A percentile compares a stretch with the other conserved stretches of the same genome.
phyloP scores from a whole-genome alignment of 2,888 invertebrate genomes.

The Drepanosiphum platanoidis region DNA sequence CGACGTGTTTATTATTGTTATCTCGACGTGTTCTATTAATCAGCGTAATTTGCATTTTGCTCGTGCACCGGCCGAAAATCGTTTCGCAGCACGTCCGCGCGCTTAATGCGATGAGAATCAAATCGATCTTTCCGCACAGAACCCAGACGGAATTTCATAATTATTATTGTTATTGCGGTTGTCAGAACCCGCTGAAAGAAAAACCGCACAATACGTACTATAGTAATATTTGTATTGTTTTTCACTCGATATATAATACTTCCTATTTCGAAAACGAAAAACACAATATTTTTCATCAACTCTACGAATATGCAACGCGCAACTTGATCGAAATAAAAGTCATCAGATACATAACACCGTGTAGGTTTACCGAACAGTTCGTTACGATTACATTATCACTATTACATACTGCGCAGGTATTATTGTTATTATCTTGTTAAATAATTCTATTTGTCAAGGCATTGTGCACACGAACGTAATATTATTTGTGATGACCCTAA shows the following conservation, averaged over 20 bases:
- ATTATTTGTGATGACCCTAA: background rate
- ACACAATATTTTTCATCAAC: background rate
- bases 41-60: background rate
- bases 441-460: background rate
- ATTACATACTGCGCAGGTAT: background rate
- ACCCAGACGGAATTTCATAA: background rate
- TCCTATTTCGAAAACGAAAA: background rate
- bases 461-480: too few species aligned
- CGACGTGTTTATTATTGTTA: background rate
- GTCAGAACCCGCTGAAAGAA: background rate
- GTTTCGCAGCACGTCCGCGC: background rate
- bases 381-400: too few species aligned
- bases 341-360: background rate
- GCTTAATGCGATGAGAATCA: background rate
- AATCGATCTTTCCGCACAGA: background rate
- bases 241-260: background rate
- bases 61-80: background rate
- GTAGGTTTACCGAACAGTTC: background rate
- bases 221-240: background rate
- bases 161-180: conserved; percentile 22
- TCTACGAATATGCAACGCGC: background rate
- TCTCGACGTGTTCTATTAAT: background rate
- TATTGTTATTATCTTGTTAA: background rate
- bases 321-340: background rate
- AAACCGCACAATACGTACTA: conserved; percentile 1